Evolutionary conservation across 2,888 invertebrate genomes (phyloP), one percentile per base, ranked within the genome.

Genomic region (Sinelater perroti): DNA sequence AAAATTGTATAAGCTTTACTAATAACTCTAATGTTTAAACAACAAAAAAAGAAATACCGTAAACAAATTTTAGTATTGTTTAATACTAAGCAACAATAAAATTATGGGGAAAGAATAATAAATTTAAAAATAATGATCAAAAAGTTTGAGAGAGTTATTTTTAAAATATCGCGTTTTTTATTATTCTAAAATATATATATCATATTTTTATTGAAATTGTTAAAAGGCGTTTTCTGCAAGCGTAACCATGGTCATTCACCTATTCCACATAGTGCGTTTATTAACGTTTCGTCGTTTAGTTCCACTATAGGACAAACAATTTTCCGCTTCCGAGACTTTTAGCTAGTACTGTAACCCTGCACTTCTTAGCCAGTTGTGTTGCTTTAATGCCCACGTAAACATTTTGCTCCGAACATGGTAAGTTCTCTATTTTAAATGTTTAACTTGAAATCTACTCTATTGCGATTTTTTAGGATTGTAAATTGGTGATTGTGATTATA

Each of bases 261-360:
- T 38, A 17, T 21, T 11, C 36, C 38, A 42, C 13, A 31, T 38
- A 40, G 14, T 30, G 31, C 16, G 11, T 10, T 10, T 42, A 28
- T 44, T 30, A n/a, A 36, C n/a, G 20, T 10, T 40, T 20, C 44
- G 30, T 8, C 28, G 17, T 44, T 56, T 56, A 56, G 56, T 56
- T 56, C 56, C 56, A 56, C 50, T 38, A n/a, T n/a, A n/a, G n/a
- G n/a, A n/a, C n/a, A 56, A 33, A 24, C 28, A 33, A 56, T 56
- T 56, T 56, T 56, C 56, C 42, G 33, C 50, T 31, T 18, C 17
- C 21, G 21, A 40, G 21, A 10, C 31, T 42, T 35, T 21, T 50
- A 56, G 51, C 56, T 56, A 44, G 38, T 54, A 10, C 46, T 54
- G 11, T 28, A 46, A 46, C 54, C 36, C 20, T 18, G 14, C 21